Conservation (phyloP, 92 coral and sea anemone species). For the Paragorgia papillata region DNA sequence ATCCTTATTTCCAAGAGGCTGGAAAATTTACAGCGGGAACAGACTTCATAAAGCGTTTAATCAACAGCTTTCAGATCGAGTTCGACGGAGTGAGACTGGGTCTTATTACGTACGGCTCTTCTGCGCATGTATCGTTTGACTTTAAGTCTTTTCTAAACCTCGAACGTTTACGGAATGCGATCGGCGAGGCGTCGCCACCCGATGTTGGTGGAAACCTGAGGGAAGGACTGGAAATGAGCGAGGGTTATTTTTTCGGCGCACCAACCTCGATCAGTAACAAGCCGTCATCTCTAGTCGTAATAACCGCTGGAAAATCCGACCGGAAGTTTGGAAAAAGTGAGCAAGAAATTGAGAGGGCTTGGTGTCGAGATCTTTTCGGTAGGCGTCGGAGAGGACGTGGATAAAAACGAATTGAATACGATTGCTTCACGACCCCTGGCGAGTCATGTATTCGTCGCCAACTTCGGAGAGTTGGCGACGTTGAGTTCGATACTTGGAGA, state of each 20-base stretch:
- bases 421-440: conserved; percentile 24
- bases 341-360: conserved; percentile 4
- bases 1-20: conserved; percentile 44
- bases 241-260: conserved; percentile 1
- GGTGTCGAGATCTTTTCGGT: conserved; percentile 39
- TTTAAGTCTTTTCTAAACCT: conserved; percentile 2
- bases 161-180: conserved; percentile 33
- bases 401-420: conserved; percentile 12
- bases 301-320: conserved; percentile 37
- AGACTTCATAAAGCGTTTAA: conserved; percentile 19
- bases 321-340: conserved; percentile 1
- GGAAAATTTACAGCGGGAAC: conserved; percentile 11
- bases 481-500: conserved; percentile 5
- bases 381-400: conserved; percentile 16
- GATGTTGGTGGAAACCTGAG: conserved; percentile 32
- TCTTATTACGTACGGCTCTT: conserved; percentile 38
- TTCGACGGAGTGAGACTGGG: conserved; percentile 9
- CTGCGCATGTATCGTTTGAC: conserved; percentile 45
- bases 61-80: conserved; percentile 2
- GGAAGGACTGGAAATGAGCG: conserved; percentile 22
- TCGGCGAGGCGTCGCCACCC: conserved; percentile 36
- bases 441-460: conserved; percentile 13
- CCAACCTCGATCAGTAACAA: neutral
- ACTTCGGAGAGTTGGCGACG: conserved; percentile 4
- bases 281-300: conserved; percentile 29